A percentile compares a stretch with the other conserved stretches of the same genome.
phyloP scores from a whole-genome alignment of 2,888 invertebrate genomes.

The Lysandra coridon region DNA sequence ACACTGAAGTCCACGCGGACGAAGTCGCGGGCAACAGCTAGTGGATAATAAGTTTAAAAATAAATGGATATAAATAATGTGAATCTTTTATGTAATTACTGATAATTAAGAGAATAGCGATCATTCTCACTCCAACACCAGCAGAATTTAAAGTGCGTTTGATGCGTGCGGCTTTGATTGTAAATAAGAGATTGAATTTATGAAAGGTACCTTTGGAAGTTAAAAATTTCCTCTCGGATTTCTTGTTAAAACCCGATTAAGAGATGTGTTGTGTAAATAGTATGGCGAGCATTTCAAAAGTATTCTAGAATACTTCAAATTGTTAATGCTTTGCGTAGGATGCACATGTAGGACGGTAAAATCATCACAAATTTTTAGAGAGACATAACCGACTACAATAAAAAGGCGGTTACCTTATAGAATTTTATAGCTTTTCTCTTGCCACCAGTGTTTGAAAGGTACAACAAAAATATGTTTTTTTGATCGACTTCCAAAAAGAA shows the following conservation, averaged over 20 bases:
- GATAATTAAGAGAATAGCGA: no score
- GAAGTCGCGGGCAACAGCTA: no score
- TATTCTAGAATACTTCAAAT: slow-evolving; percentile 69
- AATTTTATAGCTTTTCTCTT: background rate
- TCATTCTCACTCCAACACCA: no score
- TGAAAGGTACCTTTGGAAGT: background rate
- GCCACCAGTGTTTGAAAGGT: background rate
- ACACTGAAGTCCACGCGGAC: no score
- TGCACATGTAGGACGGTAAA: background rate
- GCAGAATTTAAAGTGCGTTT: no score
- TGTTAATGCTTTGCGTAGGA: slow-evolving; percentile 54
- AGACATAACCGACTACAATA: background rate
- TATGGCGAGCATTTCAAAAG: slow-evolving; percentile 67
- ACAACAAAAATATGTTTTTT: background rate
- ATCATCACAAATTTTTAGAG: background rate
- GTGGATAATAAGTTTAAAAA: no score
- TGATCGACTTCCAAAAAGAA: no score
- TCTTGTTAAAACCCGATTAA: slow-evolving; percentile 5
- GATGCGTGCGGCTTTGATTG: no score
- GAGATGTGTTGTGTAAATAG: slow-evolving; percentile 15
- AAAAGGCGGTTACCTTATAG: background rate
- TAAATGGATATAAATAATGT: no score
- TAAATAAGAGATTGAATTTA: background rate
- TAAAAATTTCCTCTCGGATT: slow-evolving; percentile 9
- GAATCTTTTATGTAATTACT: no score